These are phyloP conservation scores for Dioctria rufipes DNA, from an alignment of 2,888 invertebrate species.

Conservation along the genomic window DNA sequence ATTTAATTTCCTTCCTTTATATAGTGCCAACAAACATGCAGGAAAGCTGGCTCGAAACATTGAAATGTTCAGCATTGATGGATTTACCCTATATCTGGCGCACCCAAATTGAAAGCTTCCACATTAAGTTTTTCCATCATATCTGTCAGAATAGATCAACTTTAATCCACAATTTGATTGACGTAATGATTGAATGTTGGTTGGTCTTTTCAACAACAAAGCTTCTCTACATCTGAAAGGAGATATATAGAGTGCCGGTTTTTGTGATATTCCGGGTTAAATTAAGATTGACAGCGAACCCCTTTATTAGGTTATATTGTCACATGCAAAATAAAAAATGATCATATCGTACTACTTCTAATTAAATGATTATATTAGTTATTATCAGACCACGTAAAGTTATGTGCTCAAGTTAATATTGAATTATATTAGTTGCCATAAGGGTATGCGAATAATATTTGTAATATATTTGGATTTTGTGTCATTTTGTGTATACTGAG, in stretches of 20 bases:
- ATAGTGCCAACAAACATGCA: too few species aligned
- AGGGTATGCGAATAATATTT: too few species aligned
- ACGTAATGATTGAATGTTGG: conserved; percentile 33
- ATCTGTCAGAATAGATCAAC: conserved; percentile 44
- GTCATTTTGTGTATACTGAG: too few species aligned
- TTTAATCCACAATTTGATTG: conserved; percentile 38
- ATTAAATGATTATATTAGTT: too few species aligned
- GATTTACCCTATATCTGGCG: conserved; percentile 19
- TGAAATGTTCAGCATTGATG: neutral
- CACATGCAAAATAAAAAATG: too few species aligned
- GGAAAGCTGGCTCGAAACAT: neutral
- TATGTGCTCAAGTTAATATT: too few species aligned
- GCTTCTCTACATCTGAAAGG: neutral
- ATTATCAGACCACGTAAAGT: too few species aligned
- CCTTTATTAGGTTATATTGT: too few species aligned
- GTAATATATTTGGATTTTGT: too few species aligned
- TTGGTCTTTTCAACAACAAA: conserved; percentile 28
- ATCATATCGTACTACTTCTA: too few species aligned
- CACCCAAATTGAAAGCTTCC: conserved; percentile 9
- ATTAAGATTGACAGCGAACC: conserved; percentile 15
- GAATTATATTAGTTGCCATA: too few species aligned
- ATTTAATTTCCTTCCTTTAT: too few species aligned
- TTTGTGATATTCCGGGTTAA: conserved; percentile 23
- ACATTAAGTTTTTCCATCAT: conserved; percentile 44
- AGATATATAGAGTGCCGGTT: neutral